These are phyloP conservation scores for Heliconius eleuchia DNA, from an alignment of 1,140 invertebrate species.

Conservation along the genomic window DNA sequence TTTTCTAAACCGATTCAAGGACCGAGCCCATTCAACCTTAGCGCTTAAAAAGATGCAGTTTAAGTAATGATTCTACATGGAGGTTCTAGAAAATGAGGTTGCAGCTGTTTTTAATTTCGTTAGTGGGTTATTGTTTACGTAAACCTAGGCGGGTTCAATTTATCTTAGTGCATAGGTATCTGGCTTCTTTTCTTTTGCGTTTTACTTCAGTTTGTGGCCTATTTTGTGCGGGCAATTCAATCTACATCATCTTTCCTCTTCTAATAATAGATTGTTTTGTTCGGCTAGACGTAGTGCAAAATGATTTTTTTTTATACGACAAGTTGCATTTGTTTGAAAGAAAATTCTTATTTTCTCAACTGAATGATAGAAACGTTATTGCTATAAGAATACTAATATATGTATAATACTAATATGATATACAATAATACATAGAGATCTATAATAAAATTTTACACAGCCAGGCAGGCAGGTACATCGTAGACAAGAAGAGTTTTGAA, in stretches of 20 bases:
- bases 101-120: constrained; percentile 70
- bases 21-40: constrained; percentile 67
- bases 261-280: constrained; percentile 18
- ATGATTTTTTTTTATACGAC: neutral
- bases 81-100: constrained; percentile 59
- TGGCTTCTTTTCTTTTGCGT: constrained; percentile 43
- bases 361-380: neutral
- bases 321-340: neutral
- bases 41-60: constrained; percentile 74
- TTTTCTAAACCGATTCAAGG: constrained; percentile 71
- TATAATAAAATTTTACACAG: neutral
- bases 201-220: constrained; percentile 41
- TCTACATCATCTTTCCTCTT: constrained; percentile 22
- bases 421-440: neutral
- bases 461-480: neutral
- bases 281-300: neutral
- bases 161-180: constrained; percentile 48
- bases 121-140: constrained; percentile 64
- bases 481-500: neutral
- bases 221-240: constrained; percentile 39
- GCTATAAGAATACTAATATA: neutral
- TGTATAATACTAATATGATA: neutral
- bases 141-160: constrained; percentile 48
- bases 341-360: neutral
- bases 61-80: constrained; percentile 73